Base-by-base conservation (phyloP, 2,888 invertebrate species). In the Urechis unicinctus region DNA sequence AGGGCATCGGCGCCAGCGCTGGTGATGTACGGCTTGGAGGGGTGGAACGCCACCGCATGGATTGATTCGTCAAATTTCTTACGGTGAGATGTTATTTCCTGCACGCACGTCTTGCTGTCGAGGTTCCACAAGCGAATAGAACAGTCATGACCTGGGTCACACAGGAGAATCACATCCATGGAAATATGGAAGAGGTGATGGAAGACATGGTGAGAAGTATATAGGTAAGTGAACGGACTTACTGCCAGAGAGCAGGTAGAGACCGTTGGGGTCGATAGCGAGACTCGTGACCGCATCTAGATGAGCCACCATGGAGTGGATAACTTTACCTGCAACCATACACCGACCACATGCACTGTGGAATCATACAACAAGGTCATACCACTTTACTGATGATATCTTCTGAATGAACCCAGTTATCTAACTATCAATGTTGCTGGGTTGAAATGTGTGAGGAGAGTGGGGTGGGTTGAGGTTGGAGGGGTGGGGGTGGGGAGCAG, bases 51-150 rank as follows among this genome's bases (percentile, higher is more conserved):
- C 68, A 98, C 98, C 80, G 95, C 94, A 77, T 94, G 86, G 82
- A 98, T 97, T 79, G 95, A 91, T 82, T 97, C 96, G 81, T 98
- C 97, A 82, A 95, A 95, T 83, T 98, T 98, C 83, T 97, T 98
- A 73, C 97, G 88, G 82, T 98, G 98, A 68, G 96, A 95, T 53
- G 97, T 97, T 78, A 98, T 97, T 82, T 98, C 98, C 81, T 99
- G 98, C 71, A 98, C 92, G 83, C 98, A 98, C 60, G 94, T 93
- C 82, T 95, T 94, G 82, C 91, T 94, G 83, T 99, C 83, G 69
- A 82, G 75, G 71, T 82, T 82, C 84, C 84, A 83, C 64, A 83
- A 70, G 52, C 83, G 78, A 60, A 84, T 79, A 56, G 82, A 82
- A 69, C 82, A 82, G 69, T 83, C 83, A 68, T 83, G 83, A 70